Evolutionary conservation across 92 coral and sea anemone species (phyloP).

Genomic region (Siderastrea radians): DNA sequence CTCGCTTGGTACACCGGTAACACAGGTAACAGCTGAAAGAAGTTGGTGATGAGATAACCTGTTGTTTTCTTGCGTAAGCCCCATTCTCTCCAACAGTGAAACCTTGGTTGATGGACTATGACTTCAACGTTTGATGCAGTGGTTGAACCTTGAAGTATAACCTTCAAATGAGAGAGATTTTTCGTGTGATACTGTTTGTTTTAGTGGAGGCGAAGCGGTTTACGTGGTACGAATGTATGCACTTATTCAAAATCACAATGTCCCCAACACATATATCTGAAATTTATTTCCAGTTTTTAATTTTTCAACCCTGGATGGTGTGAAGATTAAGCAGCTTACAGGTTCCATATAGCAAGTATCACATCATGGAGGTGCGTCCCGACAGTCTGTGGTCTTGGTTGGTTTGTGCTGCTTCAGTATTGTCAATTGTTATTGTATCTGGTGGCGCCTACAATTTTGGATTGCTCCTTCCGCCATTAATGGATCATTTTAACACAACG

Average conservation of each 20-base stretch:
- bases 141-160: too few species aligned
- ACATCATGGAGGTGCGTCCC: slow-evolving; percentile 10
- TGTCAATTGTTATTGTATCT: slow-evolving; percentile 20
- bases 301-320: not conserved
- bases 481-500: slow-evolving; percentile 15
- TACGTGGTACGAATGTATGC: too few species aligned
- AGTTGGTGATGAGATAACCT: too few species aligned
- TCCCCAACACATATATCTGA: not conserved
- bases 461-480: slow-evolving; percentile 28
- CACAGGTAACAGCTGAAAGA: too few species aligned
- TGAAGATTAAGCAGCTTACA: not conserved
- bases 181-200: too few species aligned
- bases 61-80: too few species aligned
- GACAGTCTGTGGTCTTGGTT: slow-evolving; percentile 44
- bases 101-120: too few species aligned
- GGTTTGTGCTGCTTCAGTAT: slow-evolving; percentile 28
- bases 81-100: too few species aligned
- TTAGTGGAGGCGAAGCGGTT: not conserved
- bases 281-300: not conserved
- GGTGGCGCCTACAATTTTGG: slow-evolving; percentile 40
- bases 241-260: not conserved
- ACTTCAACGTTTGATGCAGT: too few species aligned
- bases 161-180: too few species aligned
- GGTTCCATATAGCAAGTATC: not conserved
- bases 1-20: too few species aligned